These are phyloP conservation scores for Penaeus vannamei DNA, from an alignment of 1,140 invertebrate genomes.

Conservation along the genomic window DNA sequence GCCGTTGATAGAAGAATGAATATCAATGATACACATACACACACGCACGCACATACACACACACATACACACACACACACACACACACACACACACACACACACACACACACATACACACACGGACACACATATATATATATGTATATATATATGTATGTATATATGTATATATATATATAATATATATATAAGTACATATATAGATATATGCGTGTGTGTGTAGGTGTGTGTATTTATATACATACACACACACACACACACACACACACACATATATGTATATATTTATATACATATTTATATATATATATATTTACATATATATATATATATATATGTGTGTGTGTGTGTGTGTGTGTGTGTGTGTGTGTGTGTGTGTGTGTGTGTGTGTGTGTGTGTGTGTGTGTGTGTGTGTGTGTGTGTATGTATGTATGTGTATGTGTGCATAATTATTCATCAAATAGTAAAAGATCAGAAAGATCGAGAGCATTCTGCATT, in stretches of 20 bases:
- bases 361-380: not conserved
- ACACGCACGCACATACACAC: not conserved
- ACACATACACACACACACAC: constrained; percentile 10
- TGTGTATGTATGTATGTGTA: too few species aligned
- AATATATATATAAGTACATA: constrained; percentile 5
- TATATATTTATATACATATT: not conserved
- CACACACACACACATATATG: not conserved
- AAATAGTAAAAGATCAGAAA: too few species aligned
- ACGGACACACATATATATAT: constrained; percentile 25
- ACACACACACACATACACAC: constrained; percentile 26
- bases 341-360: not conserved
- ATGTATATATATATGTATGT: constrained; percentile 16
- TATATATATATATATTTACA: not conserved
- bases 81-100: not conserved
- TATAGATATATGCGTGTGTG: not conserved
- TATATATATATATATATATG: not conserved
- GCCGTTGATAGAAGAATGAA: not conserved
- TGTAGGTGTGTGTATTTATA: constrained; percentile 28
- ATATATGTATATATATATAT: constrained; percentile 9
- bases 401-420: too few species aligned
- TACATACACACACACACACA: not conserved
- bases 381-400: too few species aligned
- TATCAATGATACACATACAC: not conserved
- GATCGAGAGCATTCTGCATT: too few species aligned
- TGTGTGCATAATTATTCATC: too few species aligned